Evolutionary conservation across 2,888 invertebrate genomes (phyloP).

Genomic region (Micoletzkya japonica): DNA sequence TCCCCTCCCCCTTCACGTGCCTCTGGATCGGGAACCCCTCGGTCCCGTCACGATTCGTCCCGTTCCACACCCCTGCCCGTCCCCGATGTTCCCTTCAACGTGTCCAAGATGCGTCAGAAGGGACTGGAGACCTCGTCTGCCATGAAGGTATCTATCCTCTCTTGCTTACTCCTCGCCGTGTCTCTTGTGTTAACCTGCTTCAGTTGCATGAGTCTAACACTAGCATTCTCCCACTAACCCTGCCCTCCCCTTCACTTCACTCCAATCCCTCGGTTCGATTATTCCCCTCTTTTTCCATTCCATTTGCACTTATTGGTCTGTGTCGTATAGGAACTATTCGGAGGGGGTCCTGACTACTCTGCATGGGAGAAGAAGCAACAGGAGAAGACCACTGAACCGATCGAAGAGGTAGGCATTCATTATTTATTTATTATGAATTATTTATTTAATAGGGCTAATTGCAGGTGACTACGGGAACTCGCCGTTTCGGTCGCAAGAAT

Average conservation of each 20-base stretch:
- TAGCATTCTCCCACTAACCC: conserved; percentile 27
- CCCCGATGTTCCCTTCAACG: conserved; percentile 16
- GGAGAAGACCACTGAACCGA: conserved; percentile 1
- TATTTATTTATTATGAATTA: neutral
- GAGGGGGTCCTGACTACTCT: conserved; percentile 31
- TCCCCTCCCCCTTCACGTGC: conserved; percentile 26
- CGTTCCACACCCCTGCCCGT: conserved; percentile 25
- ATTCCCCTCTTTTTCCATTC: neutral
- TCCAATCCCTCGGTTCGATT: conserved; percentile 18
- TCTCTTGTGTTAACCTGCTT: conserved; percentile 2
- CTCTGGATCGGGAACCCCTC: conserved; percentile 8
- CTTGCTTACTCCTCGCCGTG: neutral
- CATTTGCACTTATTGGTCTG: neutral
- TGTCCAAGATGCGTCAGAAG: conserved; percentile 30
- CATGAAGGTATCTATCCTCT: conserved; percentile 38
- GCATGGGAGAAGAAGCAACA: conserved; percentile 19
- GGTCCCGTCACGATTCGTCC: conserved; percentile 9
- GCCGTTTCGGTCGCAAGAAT: conserved; percentile 36
- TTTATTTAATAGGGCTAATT: neutral
- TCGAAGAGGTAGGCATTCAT: conserved; percentile 7
- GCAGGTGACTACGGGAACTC: conserved; percentile 22
- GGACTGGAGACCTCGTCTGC: conserved; percentile 46
- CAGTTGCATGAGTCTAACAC: conserved; percentile 9
- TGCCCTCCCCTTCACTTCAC: conserved; percentile 16
- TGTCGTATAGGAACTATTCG: conserved; percentile 42